phyloP scores from a whole-genome alignment of 1,140 invertebrate species.

The Neodiprion lecontei region DNA sequence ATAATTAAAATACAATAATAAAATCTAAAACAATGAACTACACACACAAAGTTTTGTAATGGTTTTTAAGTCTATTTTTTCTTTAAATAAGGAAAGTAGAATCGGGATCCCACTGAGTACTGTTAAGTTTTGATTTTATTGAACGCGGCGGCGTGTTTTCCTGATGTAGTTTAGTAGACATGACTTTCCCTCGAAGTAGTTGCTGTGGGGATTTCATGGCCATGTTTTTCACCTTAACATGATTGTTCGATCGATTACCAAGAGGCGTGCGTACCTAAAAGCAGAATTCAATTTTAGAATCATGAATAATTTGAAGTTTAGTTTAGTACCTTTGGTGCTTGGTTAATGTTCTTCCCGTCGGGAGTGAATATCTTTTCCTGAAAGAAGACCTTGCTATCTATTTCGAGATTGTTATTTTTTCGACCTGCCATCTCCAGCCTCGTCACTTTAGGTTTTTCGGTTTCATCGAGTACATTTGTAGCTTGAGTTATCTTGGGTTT shows the following conservation, averaged over 20 bases:
- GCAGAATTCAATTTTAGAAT: conserved; percentile 20
- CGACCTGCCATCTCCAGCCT: conserved; percentile 19
- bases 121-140: conserved; percentile 38
- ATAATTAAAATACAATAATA: too few species aligned
- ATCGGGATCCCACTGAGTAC: conserved; percentile 49
- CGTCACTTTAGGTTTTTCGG: conserved; percentile 21
- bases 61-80: not conserved
- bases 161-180: conserved; percentile 37
- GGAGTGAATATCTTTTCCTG: conserved; percentile 29
- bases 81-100: conserved; percentile 50
- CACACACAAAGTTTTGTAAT: not conserved
- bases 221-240: conserved; percentile 28
- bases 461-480: not conserved
- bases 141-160: conserved; percentile 50
- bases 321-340: conserved; percentile 31
- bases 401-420: conserved; percentile 23
- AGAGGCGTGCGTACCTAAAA: conserved; percentile 48
- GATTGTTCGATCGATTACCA: conserved; percentile 50
- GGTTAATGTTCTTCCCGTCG: conserved; percentile 27
- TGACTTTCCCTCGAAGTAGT: conserved; percentile 35
- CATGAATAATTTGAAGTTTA: too few species aligned
- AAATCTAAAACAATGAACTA: too few species aligned
- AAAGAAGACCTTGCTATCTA: conserved; percentile 24
- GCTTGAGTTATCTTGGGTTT: conserved; percentile 8
- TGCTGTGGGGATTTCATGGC: conserved; percentile 39